Conservation (phyloP, 35 echinoderm and acorn worm genomes). For the Hemicentrotus pulcherrimus region DNA sequence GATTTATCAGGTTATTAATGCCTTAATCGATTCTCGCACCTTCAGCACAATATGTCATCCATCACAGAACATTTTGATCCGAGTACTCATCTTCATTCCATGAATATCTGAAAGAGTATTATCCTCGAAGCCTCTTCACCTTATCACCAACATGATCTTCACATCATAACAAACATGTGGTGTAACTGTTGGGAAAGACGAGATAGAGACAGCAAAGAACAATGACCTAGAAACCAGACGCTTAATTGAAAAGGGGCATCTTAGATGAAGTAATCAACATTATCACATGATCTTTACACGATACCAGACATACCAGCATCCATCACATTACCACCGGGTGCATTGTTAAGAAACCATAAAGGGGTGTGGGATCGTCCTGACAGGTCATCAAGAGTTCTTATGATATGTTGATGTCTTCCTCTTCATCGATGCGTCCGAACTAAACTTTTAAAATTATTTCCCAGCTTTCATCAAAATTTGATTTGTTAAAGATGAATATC, state of each 20-base stretch:
- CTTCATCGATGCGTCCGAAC: too few species aligned
- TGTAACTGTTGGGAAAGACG: not conserved
- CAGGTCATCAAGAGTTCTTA: too few species aligned
- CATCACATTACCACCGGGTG: not conserved
- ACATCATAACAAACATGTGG: not conserved
- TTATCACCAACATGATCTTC: not conserved
- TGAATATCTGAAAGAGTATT: not conserved
- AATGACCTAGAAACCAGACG: not conserved
- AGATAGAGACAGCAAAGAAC: not conserved
- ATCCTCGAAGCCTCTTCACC: not conserved
- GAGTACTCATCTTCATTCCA: not conserved
- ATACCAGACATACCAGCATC: not conserved
- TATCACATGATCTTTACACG: not conserved
- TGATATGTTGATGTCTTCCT: too few species aligned
- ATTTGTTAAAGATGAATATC: too few species aligned
- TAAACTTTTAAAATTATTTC: too few species aligned
- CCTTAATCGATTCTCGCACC: not conserved
- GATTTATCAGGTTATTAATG: too few species aligned
- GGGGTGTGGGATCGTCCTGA: too few species aligned
- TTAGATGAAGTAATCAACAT: not conserved
- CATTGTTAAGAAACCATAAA: not conserved
- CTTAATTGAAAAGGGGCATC: constrained; percentile 1
- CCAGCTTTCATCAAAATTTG: too few species aligned
- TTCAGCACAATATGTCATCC: not conserved
- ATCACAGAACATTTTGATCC: not conserved